A percentile compares a stretch with the other conserved stretches of the same genome.
These are phyloP conservation scores for Tachysurus fulvidraco DNA, from an alignment of 2,113 vertebrate genomes.

Conservation along the genomic window DNA sequence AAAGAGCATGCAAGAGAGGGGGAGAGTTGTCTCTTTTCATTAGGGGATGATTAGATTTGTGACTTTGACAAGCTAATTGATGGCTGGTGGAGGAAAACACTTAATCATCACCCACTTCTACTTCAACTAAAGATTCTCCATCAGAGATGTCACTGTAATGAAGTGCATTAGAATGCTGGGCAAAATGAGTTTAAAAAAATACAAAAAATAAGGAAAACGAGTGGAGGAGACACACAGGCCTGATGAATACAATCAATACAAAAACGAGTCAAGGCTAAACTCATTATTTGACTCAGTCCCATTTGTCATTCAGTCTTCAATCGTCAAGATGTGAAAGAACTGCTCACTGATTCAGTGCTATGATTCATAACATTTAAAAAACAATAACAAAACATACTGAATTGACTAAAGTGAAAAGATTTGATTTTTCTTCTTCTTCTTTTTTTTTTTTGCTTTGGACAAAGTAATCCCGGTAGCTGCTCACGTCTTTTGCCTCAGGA, in stretches of 20 bases:
- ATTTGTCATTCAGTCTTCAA: constrained; percentile 3
- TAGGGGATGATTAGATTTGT: constrained; percentile 73
- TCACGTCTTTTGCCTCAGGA: constrained; percentile 8
- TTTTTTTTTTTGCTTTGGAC: neutral
- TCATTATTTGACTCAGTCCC: neutral
- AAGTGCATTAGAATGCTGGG: constrained; percentile 72
- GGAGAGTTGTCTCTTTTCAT: constrained; percentile 56
- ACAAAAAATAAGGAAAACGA: neutral
- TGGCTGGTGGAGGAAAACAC: constrained; percentile 67
- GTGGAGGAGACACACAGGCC: neutral
- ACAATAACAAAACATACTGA: constrained; percentile 16
- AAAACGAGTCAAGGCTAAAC: neutral
- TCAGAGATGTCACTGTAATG: constrained; percentile 70
- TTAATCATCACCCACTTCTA: constrained; percentile 70
- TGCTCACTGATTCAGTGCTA: neutral
- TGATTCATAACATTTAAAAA: neutral
- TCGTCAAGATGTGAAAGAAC: neutral
- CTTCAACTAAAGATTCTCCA: constrained; percentile 60
- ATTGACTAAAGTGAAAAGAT: neutral
- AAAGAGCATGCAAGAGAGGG: constrained; percentile 39
- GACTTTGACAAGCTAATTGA: constrained; percentile 79
- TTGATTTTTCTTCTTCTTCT: too few relatives aligned
- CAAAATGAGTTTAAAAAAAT: constrained; percentile 46
- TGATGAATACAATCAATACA: constrained; percentile 14
- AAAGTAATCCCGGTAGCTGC: neutral